Evolutionary conservation across 2,113 vertebrate genomes (phyloP), one percentile per base, ranked within the genome.

Genomic region (Cardinalis cardinalis): DNA sequence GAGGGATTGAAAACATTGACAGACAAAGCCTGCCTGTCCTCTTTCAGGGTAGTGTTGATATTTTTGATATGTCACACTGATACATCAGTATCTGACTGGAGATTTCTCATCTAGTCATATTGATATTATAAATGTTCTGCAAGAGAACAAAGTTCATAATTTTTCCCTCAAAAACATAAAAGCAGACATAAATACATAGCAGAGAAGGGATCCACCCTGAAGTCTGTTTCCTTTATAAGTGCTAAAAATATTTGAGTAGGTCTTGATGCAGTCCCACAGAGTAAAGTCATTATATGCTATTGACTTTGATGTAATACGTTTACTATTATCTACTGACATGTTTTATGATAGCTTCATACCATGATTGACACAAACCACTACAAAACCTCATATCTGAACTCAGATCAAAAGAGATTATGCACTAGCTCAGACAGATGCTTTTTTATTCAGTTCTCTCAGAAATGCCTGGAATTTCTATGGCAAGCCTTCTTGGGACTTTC

Each of bases 401-500:
- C 51, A 88, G 84, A 95, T 94, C 93, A 92, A 94, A 93, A 84
- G 73, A 84, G 69, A 88, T 88, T 66, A 64, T 77, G 41, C 65
- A 61, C 58, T 93, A 61, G 49, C 49, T 90, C 66, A 88, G 80
- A 84, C 90, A 95, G 69, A 96, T 94, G 90, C 52, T 91, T 88
- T 89, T 95, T 92, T 41, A 84, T 87, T 87, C 65, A 53, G 38
- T 69, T 88, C 73, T 84, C 73, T 84, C 88, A 94, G 61, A 90
- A 94, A 95, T 87, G 80, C 73, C 59, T 92, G 93, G 83, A 95
- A 96, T 96, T 91, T 93, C 80, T 60, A 78, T 61, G 58, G 65
- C 58, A 79, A 75, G 77, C 34, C 43, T 94, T 93, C 65, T 46
- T 48, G 18, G 52, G 80, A 84, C 51, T 86, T 88, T 84, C 70